phyloP scores from a whole-genome alignment of 1,140 invertebrate genomes.

The Aphaenogaster rudis region DNA sequence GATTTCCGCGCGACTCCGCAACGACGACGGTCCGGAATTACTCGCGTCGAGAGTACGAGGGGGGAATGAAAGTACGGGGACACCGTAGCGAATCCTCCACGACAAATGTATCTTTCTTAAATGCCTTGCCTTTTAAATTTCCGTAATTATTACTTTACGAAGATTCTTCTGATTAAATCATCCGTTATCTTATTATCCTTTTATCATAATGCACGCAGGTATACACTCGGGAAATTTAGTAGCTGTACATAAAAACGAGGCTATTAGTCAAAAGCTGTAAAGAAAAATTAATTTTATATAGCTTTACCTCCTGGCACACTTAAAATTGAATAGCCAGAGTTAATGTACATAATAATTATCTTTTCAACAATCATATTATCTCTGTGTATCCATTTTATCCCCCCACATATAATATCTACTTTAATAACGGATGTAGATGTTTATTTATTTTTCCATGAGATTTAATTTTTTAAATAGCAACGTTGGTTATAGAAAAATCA shows the following conservation, averaged over 20 bases:
- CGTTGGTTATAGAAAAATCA: neutral
- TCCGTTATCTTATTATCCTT: neutral
- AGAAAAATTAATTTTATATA: conserved; percentile 4
- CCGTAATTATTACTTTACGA: conserved; percentile 39
- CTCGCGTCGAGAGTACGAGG: neutral
- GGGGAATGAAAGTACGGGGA: neutral
- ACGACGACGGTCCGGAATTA: conserved; percentile 42
- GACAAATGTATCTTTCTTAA: conserved; percentile 45
- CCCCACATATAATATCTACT: too few species aligned
- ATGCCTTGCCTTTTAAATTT: conserved; percentile 15
- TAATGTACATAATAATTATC: neutral
- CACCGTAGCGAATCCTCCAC: neutral
- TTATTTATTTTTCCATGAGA: neutral
- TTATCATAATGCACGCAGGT: neutral
- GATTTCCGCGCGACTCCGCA: conserved; percentile 20
- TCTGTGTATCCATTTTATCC: neutral
- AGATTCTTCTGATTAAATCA: conserved; percentile 26
- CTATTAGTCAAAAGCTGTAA: conserved; percentile 1
- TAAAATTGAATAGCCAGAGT: neutral
- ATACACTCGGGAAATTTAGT: neutral
- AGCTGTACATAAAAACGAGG: neutral
- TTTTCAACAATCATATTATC: neutral
- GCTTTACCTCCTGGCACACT: neutral
- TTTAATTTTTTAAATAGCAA: conserved; percentile 6
- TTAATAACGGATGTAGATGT: neutral